A percentile compares a stretch with the other conserved stretches of the same genome.
These are phyloP conservation scores for Dendrolimus pini DNA, from an alignment of 2,888 invertebrate species.

Conservation along the genomic window DNA sequence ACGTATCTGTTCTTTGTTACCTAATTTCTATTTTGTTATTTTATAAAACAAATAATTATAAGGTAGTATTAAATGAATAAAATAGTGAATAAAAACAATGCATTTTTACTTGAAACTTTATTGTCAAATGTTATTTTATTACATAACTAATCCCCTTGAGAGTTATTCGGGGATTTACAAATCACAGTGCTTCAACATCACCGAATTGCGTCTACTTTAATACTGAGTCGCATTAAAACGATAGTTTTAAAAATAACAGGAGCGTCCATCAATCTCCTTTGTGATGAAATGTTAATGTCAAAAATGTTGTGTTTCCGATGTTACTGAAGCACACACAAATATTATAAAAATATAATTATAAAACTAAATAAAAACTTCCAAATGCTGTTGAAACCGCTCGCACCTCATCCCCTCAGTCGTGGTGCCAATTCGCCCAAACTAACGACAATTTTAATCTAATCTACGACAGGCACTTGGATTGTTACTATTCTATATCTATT, in stretches of 20 bases:
- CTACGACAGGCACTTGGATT: too few species aligned
- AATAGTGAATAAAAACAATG: constrained; percentile 8
- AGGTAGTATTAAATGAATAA: too few species aligned
- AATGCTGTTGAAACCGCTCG: constrained; percentile 31
- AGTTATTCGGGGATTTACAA: constrained; percentile 36
- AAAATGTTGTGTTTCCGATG: constrained; percentile 25
- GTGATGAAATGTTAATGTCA: constrained; percentile 1
- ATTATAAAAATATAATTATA: constrained; percentile 52
- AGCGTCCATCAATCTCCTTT: too few species aligned
- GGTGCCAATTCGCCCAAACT: constrained; percentile 29
- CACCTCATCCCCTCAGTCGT: constrained; percentile 50
- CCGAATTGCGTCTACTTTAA: constrained; percentile 37
- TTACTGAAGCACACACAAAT: constrained; percentile 49
- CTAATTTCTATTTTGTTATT: too few species aligned
- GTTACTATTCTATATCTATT: too few species aligned
- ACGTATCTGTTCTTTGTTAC: too few species aligned
- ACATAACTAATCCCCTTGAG: constrained; percentile 36
- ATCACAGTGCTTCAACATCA: constrained; percentile 52
- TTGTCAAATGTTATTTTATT: constrained; percentile 55
- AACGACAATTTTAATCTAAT: constrained; percentile 21
- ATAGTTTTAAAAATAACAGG: too few species aligned
- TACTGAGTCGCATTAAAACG: constrained; percentile 31
- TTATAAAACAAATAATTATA: too few species aligned
- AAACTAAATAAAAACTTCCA: constrained; percentile 61
- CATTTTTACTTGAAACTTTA: constrained; percentile 52